Percentiles rank a stretch among this genome's conserved stretches.
These are phyloP conservation scores for Acrobasis consociella DNA, from an alignment of 2,888 invertebrate genomes.

Conservation along the genomic window DNA sequence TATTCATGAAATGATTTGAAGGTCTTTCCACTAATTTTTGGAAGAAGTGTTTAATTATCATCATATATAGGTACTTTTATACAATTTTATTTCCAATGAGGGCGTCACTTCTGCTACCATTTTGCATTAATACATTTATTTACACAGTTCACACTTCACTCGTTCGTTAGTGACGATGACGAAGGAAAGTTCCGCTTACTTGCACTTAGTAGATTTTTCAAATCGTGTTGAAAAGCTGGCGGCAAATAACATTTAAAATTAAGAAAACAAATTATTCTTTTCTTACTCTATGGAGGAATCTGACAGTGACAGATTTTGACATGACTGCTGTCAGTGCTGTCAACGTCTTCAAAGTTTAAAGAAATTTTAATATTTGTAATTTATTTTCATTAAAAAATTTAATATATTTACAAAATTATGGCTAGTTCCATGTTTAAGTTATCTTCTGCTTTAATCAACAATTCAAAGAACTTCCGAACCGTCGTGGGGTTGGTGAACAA, in stretches of 20 bases:
- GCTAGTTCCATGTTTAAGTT: conserved; percentile 67
- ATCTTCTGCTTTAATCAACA: conserved; percentile 52
- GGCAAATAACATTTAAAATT: not conserved
- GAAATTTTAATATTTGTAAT: not conserved
- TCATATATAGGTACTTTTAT: too few relatives aligned
- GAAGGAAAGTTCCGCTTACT: too few relatives aligned
- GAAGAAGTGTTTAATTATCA: too few relatives aligned
- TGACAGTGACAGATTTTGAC: not conserved
- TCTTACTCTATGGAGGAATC: not conserved
- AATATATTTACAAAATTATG: conserved; percentile 50
- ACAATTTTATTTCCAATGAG: too few relatives aligned
- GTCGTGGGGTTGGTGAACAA: conserved; percentile 58
- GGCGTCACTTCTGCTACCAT: too few relatives aligned
- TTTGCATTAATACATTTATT: too few relatives aligned
- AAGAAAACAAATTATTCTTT: not conserved
- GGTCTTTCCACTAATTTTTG: too few relatives aligned
- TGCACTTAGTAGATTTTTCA: too few relatives aligned
- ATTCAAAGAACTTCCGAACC: conserved; percentile 60
- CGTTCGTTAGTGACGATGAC: too few relatives aligned
- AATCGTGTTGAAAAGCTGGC: not conserved
- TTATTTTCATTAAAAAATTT: not conserved
- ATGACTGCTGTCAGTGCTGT: not conserved
- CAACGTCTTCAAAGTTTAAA: not conserved
- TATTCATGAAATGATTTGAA: too few relatives aligned
- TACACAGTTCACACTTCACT: too few relatives aligned